Evolutionary conservation across 2,888 invertebrate genomes (phyloP).

Genomic region (Stratiomys singularior): DNA sequence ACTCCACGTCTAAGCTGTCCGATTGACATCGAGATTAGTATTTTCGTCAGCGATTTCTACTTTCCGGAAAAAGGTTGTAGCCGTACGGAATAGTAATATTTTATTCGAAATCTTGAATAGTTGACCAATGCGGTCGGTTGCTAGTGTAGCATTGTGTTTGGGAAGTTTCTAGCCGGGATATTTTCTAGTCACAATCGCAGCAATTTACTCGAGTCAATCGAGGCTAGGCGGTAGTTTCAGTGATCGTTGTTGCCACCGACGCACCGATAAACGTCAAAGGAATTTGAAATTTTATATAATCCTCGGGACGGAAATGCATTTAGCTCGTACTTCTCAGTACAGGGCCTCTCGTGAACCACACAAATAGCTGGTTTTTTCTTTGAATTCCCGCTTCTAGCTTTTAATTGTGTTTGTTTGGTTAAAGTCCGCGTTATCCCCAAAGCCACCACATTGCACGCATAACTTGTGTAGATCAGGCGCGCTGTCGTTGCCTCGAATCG

Average conservation of each 20-base stretch:
- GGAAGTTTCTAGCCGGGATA: too few species aligned
- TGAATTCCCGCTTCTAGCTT: not conserved
- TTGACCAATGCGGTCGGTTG: too few species aligned
- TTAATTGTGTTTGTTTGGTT: slow-evolving; percentile 40
- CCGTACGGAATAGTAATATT: too few species aligned
- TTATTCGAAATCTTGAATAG: too few species aligned
- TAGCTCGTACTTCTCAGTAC: not conserved
- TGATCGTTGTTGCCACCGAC: slow-evolving; percentile 23
- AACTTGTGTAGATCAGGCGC: not conserved
- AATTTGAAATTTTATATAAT: slow-evolving; percentile 35
- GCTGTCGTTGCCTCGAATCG: not conserved
- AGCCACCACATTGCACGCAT: not conserved
- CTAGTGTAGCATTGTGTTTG: too few species aligned
- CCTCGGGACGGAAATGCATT: slow-evolving; percentile 25
- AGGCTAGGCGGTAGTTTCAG: not conserved
- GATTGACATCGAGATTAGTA: not conserved
- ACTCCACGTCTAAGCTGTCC: slow-evolving; percentile 22
- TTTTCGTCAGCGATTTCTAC: too few species aligned
- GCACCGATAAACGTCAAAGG: slow-evolving; percentile 28
- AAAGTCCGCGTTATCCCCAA: slow-evolving; percentile 4
- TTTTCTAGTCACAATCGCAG: too few species aligned
- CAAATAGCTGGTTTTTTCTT: not conserved
- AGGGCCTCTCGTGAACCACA: not conserved
- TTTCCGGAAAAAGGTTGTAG: too few species aligned
- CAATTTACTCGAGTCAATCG: not conserved